Base-by-base conservation (phyloP, 2,888 invertebrate genomes). In the Gnatocerus cornutus region DNA sequence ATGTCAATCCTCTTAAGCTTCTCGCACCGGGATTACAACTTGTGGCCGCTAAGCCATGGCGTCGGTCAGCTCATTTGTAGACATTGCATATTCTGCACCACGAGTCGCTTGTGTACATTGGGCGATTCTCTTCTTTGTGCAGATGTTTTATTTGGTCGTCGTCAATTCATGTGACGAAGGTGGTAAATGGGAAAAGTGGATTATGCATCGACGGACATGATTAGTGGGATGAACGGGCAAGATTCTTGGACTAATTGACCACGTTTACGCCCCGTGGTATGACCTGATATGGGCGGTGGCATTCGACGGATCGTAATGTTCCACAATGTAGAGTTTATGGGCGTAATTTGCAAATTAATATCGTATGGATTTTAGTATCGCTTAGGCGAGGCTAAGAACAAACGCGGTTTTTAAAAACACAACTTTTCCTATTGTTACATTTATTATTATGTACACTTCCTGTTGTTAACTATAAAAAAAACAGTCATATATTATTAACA, bases 21-120 rank as follows among this genome's bases (percentile, higher is more conserved):
- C 59, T 71, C 75, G 77, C 78, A 74, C 62, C 71, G 75, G 80
- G 80, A 80, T 80, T 80, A 80, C 79, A 79, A 77, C 75, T 77
- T 75, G 75, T 73, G 77, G 74, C 70, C 76, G 77, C 75, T 80
- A 80, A 80, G 79, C 79, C 76, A 73, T 73, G 72, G 73, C 73
- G 71, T 74, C 73, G 76, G 76, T 73, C 73, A 74, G 65, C 73
- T 75, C 77, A 74, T 76, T 76, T 76, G 72, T 78, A 76, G 76
- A 76, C 76, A 79, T 79, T 77, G 78, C 77, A 77, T 80, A 80
- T 80, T 80, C 79, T 72, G 72, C 14, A 59, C 50, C 65, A 65
- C 76, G 76, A 77, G 76, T 80, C 65, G 69, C 63, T 71, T 46
- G 61, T 50, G 48, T 50, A 29, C 48, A 46, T 33, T 58, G 13